Base-by-base conservation (phyloP, 2,113 vertebrate genomes). In the Heterotis niloticus region DNA sequence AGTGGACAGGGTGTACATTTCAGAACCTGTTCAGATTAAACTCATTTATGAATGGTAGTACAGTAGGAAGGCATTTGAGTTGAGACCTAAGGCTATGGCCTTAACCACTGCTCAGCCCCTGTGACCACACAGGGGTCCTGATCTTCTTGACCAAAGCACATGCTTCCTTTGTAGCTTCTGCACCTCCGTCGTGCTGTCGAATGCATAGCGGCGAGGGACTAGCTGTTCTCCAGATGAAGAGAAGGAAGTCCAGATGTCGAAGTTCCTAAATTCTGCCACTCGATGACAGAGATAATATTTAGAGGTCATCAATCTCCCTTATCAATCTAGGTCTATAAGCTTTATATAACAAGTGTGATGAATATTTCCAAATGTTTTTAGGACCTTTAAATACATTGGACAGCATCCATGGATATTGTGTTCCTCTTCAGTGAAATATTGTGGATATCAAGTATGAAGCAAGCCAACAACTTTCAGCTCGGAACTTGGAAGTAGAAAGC, bases 391-490 rank as follows among this genome's bases (percentile, higher is more conserved):
- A 79, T 79, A 79, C 60, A 23, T 68, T 79, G 68, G 77, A 62
- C 44, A 9, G 29, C 68, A 13, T 72, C 57, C 68, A 79, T 72
- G 68, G 28, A 59, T 79, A 79, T 72, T 79, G 59, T 72, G 29
- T 79, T 67, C 56, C 67, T 34, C 75, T 20, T 29, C 66, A 79
- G 68, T 79, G 71, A 71, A 78, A 78, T 60, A 54, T 78, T 78
- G 71, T 64, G 68, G 59, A 20, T n/a, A 64, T 28, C 77, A 13
- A 64, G 57, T 60, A 79, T 72, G 77, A 51, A 44, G 54, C 52
- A 57, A 70, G 59, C 68, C 68, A 18, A 34, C 68, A 54, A 64
- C 29, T 23, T 34, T 60, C 54, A 51, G 57, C 68, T 44, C 18
- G 29, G 24, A 17, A 70, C 26, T 70, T 52, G 29, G 28, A 78